phyloP scores from a whole-genome alignment of 2,113 vertebrate genomes.

The Oreochromis aureus region DNA sequence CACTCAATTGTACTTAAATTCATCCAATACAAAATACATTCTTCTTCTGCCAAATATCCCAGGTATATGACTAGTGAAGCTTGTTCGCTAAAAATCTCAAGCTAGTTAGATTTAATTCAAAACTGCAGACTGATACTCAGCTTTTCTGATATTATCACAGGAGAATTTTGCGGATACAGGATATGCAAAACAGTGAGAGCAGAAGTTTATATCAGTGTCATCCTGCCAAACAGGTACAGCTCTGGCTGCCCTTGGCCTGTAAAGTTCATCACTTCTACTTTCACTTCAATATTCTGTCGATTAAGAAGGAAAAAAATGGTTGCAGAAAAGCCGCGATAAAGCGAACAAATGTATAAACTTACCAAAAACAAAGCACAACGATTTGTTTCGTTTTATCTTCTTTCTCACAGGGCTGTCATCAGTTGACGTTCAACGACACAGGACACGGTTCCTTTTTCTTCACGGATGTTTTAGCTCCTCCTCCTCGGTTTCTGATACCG shows the following conservation, averaged over 20 bases:
- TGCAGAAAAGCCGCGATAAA: not conserved
- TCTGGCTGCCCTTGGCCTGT: not conserved
- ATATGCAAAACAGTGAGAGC: not conserved
- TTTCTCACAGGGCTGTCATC: not conserved
- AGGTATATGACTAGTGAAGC: not conserved
- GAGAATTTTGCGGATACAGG: not conserved
- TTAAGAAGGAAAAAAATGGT: not conserved
- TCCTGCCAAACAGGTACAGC: not conserved
- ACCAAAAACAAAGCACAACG: not conserved
- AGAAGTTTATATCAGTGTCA: not conserved
- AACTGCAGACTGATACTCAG: not conserved
- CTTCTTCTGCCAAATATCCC: not conserved
- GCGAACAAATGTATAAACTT: not conserved
- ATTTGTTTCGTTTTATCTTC: not conserved
- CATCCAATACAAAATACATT: not conserved
- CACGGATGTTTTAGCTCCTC: slow-evolving; percentile 6
- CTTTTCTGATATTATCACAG: not conserved
- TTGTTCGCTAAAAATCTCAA: not conserved
- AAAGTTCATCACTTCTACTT: not conserved
- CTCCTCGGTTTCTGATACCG: not conserved
- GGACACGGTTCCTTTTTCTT: not conserved
- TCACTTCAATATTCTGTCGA: not conserved
- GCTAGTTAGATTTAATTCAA: not conserved
- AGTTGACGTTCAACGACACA: not conserved
- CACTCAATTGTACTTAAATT: not conserved